Conservation (phyloP, 2,113 vertebrate species). For the Siniperca chuatsi region DNA sequence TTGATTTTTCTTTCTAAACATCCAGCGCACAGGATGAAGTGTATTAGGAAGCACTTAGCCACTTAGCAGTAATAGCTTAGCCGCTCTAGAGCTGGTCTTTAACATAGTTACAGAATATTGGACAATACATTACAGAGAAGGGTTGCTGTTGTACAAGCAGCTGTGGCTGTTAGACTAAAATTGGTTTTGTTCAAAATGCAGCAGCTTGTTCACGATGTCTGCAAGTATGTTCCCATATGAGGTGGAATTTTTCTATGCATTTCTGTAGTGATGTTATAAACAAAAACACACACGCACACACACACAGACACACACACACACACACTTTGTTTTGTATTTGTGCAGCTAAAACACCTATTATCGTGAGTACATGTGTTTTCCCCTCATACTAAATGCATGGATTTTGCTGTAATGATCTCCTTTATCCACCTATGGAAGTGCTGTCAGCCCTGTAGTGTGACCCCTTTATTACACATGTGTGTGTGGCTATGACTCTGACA, state of each 20-base stretch:
- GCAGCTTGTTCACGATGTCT: not conserved
- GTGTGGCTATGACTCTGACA: constrained; percentile 58
- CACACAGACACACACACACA: not conserved
- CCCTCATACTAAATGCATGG: constrained; percentile 35
- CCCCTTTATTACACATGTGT: constrained; percentile 40
- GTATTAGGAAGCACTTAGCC: constrained; percentile 75
- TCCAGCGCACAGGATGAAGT: constrained; percentile 42
- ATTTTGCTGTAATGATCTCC: constrained; percentile 48
- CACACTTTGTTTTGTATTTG: constrained; percentile 1
- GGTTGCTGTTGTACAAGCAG: constrained; percentile 18
- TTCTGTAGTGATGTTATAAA: not conserved
- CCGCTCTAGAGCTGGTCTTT: constrained; percentile 54
- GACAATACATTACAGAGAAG: constrained; percentile 52
- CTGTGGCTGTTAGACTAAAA: constrained; percentile 21
- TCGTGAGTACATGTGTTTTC: not conserved
- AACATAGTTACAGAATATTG: constrained; percentile 63
- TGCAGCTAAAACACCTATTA: not conserved
- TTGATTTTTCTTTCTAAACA: constrained; percentile 45
- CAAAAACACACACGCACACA: not conserved
- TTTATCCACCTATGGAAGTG: constrained; percentile 43
- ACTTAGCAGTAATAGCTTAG: constrained; percentile 66
- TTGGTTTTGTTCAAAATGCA: constrained; percentile 30
- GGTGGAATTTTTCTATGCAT: not conserved
- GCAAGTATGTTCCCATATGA: not conserved
- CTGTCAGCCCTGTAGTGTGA: constrained; percentile 32